Percentiles rank a stretch among this genome's conserved stretches.
These are phyloP conservation scores for Chionomys nivalis DNA, from an alignment of 2,113 vertebrate species.

Conservation along the genomic window DNA sequence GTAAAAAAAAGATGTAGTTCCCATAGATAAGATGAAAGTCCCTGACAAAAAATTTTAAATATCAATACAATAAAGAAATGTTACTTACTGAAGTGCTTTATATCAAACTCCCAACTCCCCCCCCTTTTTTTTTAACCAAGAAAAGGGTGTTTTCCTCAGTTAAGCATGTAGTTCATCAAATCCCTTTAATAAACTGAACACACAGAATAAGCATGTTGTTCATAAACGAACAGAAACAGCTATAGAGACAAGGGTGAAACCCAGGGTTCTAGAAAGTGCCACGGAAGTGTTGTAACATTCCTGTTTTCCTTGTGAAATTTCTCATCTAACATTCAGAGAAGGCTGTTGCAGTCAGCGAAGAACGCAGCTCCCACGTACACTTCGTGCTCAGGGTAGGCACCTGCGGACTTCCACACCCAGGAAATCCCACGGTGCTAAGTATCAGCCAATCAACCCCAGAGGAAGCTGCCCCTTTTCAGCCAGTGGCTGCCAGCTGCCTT, in stretches of 20 bases:
- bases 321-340: background rate
- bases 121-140: background rate
- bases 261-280: background rate
- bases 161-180: constrained; percentile 53
- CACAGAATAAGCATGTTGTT: constrained; percentile 8
- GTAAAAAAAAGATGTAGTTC: background rate
- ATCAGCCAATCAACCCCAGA: background rate
- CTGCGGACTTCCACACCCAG: background rate
- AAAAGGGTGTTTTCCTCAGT: constrained; percentile 28
- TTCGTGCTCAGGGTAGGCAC: background rate
- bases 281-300: background rate
- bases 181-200: constrained; percentile 58
- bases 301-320: background rate
- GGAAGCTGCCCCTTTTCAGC: background rate
- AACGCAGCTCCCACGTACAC: background rate
- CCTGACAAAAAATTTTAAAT: constrained; percentile 49
- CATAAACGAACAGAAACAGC: background rate
- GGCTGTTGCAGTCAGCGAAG: background rate
- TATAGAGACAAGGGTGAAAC: background rate
- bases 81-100: constrained; percentile 46
- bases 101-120: background rate
- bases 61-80: constrained; percentile 40
- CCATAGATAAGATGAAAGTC: background rate
- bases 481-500: background rate
- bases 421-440: background rate